Conservation (phyloP, 2,888 invertebrate genomes). For the Periphyllus acericola region DNA sequence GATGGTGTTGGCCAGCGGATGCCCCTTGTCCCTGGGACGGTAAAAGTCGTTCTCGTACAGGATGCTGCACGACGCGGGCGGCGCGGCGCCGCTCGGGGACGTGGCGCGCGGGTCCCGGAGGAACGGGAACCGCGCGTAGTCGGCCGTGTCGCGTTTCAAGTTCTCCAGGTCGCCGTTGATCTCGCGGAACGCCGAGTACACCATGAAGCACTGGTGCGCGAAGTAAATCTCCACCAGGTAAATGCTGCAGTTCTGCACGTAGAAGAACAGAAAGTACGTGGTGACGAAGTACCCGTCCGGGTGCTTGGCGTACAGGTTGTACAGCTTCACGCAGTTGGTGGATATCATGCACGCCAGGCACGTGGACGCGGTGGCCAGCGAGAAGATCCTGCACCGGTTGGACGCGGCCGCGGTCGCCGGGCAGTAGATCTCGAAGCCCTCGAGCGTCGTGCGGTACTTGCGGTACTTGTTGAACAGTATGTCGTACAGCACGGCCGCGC, state of each 20-base stretch:
- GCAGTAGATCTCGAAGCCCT: not conserved
- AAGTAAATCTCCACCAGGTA: constrained; percentile 50
- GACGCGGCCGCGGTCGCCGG: not conserved
- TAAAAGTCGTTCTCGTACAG: not conserved
- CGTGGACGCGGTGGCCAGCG: not conserved
- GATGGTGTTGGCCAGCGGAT: not conserved
- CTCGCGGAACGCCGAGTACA: constrained; percentile 36
- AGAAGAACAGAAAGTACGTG: constrained; percentile 21
- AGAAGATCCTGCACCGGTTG: not conserved
- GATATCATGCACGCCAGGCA: not conserved
- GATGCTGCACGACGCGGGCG: not conserved
- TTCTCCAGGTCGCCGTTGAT: constrained; percentile 33
- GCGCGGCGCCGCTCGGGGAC: no score
- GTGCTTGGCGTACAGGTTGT: constrained; percentile 28
- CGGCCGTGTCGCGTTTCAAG: not conserved
- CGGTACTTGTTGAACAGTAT: no score
- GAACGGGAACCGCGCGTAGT: not conserved
- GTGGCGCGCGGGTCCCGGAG: no score
- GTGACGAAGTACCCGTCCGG: not conserved
- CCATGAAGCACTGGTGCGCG: constrained; percentile 2
- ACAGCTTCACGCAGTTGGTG: constrained; percentile 17
- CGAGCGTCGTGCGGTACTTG: not conserved
- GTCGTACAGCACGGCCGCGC: not conserved
- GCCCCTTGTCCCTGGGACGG: not conserved
- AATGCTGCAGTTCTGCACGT: constrained; percentile 47